These are phyloP conservation scores for Tinea trinotella DNA, from an alignment of 2,888 invertebrate species.

Conservation along the genomic window DNA sequence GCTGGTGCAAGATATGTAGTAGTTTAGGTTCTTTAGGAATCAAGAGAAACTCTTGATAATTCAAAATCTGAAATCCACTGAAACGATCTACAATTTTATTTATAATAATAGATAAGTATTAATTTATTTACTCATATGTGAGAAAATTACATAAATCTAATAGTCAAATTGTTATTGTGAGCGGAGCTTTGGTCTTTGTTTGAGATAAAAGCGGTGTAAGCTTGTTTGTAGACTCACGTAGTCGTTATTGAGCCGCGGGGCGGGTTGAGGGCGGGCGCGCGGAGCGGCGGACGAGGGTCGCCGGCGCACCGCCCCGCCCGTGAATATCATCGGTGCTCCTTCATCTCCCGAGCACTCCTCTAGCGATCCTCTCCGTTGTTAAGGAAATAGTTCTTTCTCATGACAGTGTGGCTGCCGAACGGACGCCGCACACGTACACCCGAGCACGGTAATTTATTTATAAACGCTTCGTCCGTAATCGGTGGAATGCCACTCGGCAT, in stretches of 20 bases:
- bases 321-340: slow-evolving; percentile 65
- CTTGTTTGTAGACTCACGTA: slow-evolving; percentile 39
- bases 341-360: slow-evolving; percentile 31
- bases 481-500: slow-evolving; percentile 47
- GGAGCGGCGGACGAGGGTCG: slow-evolving; percentile 57
- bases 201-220: slow-evolving; percentile 18
- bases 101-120: no score
- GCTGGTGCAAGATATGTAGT: no score
- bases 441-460: slow-evolving; percentile 51
- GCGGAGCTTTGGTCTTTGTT: slow-evolving; percentile 21
- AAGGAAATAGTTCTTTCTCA: slow-evolving; percentile 1
- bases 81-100: no score
- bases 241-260: slow-evolving; percentile 40
- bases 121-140: no score
- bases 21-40: no score
- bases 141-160: no score
- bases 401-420: slow-evolving; percentile 24
- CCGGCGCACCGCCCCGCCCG: slow-evolving; percentile 68
- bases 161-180: no score
- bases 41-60: no score
- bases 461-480: slow-evolving; percentile 33
- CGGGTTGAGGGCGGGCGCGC: slow-evolving; percentile 36
- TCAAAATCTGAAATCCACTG: no score
- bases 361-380: slow-evolving; percentile 19
- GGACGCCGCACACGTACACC: slow-evolving; percentile 24